Percentiles rank a stretch among this genome's conserved stretches.
Evolutionary conservation across 2,113 vertebrate species (phyloP).

Genomic region (zebrafish (Danio rerio)): DNA sequence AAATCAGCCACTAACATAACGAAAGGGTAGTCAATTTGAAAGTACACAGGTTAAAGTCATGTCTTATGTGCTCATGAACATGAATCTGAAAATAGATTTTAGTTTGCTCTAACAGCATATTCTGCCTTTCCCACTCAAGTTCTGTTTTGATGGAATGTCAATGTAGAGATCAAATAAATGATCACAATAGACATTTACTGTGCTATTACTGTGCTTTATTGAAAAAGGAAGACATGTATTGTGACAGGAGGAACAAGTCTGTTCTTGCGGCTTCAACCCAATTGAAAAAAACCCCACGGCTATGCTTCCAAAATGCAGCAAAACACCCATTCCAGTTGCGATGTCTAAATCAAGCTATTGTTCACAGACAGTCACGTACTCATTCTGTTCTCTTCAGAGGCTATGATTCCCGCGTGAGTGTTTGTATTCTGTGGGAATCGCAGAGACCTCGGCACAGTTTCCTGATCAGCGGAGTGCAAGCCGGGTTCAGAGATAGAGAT

Average conservation of each 20-base stretch:
- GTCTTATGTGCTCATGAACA: not conserved
- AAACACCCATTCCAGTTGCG: constrained; percentile 55
- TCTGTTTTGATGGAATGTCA: constrained; percentile 54
- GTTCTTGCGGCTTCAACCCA: constrained; percentile 61
- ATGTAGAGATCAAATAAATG: constrained; percentile 70
- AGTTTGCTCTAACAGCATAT: not conserved
- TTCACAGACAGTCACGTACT: constrained; percentile 60
- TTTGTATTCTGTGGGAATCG: constrained; percentile 29
- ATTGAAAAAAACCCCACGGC: constrained; percentile 60
- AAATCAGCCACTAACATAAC: no score
- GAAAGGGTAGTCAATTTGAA: no score
- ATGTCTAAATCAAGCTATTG: constrained; percentile 67
- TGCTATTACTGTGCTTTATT: constrained; percentile 56
- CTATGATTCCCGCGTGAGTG: not conserved
- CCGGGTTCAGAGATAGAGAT: constrained; percentile 14
- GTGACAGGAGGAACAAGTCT: constrained; percentile 67
- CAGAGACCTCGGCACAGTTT: constrained; percentile 28
- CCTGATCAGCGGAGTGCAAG: constrained; percentile 31
- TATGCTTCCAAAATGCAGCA: constrained; percentile 54
- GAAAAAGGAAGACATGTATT: constrained; percentile 56
- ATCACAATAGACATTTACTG: constrained; percentile 66
- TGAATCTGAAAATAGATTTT: not conserved
- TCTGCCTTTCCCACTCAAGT: constrained; percentile 37
- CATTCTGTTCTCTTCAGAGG: constrained; percentile 24
- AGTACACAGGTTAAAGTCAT: no score